These are phyloP conservation scores for Seriola aureovittata DNA, from an alignment of 2,113 vertebrate species.

Conservation along the genomic window DNA sequence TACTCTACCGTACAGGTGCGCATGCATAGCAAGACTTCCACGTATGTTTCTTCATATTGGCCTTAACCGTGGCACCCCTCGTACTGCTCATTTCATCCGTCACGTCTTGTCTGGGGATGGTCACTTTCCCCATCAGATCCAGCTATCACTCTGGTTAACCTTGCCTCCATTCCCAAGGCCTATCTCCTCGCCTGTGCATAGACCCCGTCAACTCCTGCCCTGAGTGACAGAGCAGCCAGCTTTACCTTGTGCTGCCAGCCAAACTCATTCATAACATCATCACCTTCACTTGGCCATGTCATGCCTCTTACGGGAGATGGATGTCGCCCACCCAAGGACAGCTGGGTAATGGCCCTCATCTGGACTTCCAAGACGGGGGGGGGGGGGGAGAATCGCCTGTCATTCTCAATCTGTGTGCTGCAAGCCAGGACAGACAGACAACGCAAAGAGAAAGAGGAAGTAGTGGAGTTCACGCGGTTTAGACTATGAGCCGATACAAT, in stretches of 20 bases:
- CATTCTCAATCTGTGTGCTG: constrained; percentile 56
- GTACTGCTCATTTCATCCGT: constrained; percentile 18
- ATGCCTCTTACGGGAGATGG: constrained; percentile 73
- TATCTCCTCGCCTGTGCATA: constrained; percentile 42
- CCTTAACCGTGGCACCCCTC: not conserved
- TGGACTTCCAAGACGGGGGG: constrained; percentile 44
- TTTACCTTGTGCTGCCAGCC: constrained; percentile 80
- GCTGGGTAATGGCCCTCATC: constrained; percentile 75
- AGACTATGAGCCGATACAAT: not conserved
- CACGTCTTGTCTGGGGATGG: constrained; percentile 24
- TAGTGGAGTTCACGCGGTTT: not conserved
- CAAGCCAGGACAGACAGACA: constrained; percentile 14
- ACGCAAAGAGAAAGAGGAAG: constrained; percentile 31
- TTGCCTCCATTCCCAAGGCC: constrained; percentile 70
- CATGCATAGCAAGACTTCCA: not conserved
- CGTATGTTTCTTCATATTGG: constrained; percentile 1
- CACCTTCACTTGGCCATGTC: constrained; percentile 81
- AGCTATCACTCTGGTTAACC: constrained; percentile 68
- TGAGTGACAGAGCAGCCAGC: constrained; percentile 69
- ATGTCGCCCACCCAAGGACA: constrained; percentile 81
- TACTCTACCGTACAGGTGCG: not conserved
- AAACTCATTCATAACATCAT: constrained; percentile 82
- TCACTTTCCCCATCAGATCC: constrained; percentile 49
- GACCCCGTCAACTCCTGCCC: constrained; percentile 56
- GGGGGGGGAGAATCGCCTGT: constrained; percentile 51